phyloP scores from a whole-genome alignment of 2,797 vertebrate genomes.

The Chelonia mydas region DNA sequence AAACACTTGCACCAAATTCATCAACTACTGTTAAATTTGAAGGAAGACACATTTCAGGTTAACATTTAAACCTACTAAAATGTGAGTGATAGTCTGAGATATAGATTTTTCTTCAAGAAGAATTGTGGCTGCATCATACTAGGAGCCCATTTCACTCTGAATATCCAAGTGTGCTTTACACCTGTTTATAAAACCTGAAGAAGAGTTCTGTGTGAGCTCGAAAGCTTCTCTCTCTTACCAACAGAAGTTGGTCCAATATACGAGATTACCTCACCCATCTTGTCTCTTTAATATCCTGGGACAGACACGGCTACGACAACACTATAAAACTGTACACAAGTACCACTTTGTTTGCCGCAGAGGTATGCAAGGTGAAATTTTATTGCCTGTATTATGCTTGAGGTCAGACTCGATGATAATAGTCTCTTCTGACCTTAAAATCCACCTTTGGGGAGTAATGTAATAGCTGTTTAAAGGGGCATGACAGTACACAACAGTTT shows the following conservation, averaged over 20 bases:
- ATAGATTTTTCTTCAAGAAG: background rate
- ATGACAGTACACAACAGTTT: fast-evolving
- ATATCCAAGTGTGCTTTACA: background rate
- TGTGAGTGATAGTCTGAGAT: background rate
- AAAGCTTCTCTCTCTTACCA: no score
- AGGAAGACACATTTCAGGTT: slow-evolving; percentile 26
- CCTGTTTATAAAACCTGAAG: no score
- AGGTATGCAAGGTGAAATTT: background rate
- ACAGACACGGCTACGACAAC: no score
- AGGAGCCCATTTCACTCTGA: background rate
- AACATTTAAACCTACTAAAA: background rate
- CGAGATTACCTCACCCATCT: no score
- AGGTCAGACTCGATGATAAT: background rate
- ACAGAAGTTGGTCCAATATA: no score
- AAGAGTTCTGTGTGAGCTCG: no score
- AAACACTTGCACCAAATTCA: background rate
- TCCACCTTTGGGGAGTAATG: background rate
- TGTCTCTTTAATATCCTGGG: no score
- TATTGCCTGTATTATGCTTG: background rate
- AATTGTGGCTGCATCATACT: background rate
- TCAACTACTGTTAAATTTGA: background rate
- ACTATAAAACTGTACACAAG: no score
- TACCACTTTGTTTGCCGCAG: fast-evolving
- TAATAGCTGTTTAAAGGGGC: background rate
- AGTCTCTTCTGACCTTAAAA: background rate